A percentile compares a stretch with the other conserved stretches of the same genome.
These are phyloP conservation scores for Lordiphosa mommai DNA, from an alignment of 1,140 invertebrate genomes.

Conservation along the genomic window DNA sequence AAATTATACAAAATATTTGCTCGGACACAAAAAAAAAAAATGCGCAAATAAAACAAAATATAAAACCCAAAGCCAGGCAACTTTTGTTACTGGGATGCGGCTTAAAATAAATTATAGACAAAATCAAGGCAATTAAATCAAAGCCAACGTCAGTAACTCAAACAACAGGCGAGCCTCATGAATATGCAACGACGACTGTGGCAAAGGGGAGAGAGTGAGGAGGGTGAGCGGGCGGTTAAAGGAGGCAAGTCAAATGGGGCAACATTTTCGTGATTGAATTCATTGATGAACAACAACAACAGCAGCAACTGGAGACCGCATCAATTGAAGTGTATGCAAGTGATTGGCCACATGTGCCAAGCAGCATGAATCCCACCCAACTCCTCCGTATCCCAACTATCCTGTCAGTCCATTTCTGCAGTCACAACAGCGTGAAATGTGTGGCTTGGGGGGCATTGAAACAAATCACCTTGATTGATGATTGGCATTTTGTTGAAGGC, in stretches of 20 bases:
- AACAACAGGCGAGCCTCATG: slow-evolving; percentile 56
- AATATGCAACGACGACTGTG: slow-evolving; percentile 64
- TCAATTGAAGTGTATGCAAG: slow-evolving; percentile 70
- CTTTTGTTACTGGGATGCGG: slow-evolving; percentile 12
- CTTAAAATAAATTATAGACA: slow-evolving; percentile 70
- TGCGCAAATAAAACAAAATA: not conserved
- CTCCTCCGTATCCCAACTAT: slow-evolving; percentile 14
- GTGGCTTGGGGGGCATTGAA: slow-evolving; percentile 70
- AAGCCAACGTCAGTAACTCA: slow-evolving; percentile 69
- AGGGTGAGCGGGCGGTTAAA: slow-evolving; percentile 6
- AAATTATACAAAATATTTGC: slow-evolving; percentile 32
- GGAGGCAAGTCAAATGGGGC: slow-evolving; percentile 34
- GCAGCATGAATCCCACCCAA: slow-evolving; percentile 36
- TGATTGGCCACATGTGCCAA: slow-evolving; percentile 72
- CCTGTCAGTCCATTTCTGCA: slow-evolving; percentile 58
- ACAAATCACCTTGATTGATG: slow-evolving; percentile 77
- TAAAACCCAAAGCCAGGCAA: not conserved
- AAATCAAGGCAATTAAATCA: slow-evolving; percentile 72
- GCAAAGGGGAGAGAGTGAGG: not conserved
- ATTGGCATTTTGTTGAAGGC: slow-evolving; percentile 67
- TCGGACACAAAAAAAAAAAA: not conserved
- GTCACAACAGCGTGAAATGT: slow-evolving; percentile 74
- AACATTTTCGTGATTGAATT: slow-evolving; percentile 76
- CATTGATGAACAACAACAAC: slow-evolving; percentile 67
- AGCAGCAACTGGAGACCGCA: slow-evolving; percentile 33